phyloP scores from a whole-genome alignment of 1,140 invertebrate species.

The Zaprionus ghesquierei region DNA sequence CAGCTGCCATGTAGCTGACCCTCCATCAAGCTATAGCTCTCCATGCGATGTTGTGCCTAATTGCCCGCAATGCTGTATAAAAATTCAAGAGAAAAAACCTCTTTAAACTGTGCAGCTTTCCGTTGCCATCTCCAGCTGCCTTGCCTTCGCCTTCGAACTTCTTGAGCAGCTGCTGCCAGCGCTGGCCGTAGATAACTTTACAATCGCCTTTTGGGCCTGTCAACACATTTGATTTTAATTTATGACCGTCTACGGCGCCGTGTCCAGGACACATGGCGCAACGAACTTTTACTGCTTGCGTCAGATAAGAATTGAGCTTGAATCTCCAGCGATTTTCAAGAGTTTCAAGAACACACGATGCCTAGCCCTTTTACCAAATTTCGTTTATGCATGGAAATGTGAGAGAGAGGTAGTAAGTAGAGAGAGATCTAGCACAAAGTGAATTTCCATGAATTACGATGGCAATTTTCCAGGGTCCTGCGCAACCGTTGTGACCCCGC shows the following conservation, averaged over 20 bases:
- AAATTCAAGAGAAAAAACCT: constrained; percentile 1
- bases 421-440: not conserved
- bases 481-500: not conserved
- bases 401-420: not conserved
- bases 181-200: constrained; percentile 55
- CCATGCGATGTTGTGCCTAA: constrained; percentile 40
- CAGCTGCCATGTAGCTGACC: constrained; percentile 32
- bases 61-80: constrained; percentile 31
- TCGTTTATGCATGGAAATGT: not conserved
- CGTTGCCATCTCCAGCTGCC: no score
- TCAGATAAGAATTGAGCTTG: constrained; percentile 16
- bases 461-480: not conserved
- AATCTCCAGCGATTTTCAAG: not conserved
- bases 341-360: not conserved
- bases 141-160: not conserved
- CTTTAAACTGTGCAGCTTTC: constrained; percentile 23
- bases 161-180: constrained; percentile 35
- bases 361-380: not conserved
- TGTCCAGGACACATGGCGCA: constrained; percentile 59
- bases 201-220: constrained; percentile 58
- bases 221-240: constrained; percentile 70
- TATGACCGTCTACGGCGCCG: constrained; percentile 54
- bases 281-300: constrained; percentile 14
- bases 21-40: not conserved
- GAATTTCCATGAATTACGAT: not conserved